Base-by-base conservation (phyloP, 2,797 vertebrate species). In the Malurus splendens region DNA sequence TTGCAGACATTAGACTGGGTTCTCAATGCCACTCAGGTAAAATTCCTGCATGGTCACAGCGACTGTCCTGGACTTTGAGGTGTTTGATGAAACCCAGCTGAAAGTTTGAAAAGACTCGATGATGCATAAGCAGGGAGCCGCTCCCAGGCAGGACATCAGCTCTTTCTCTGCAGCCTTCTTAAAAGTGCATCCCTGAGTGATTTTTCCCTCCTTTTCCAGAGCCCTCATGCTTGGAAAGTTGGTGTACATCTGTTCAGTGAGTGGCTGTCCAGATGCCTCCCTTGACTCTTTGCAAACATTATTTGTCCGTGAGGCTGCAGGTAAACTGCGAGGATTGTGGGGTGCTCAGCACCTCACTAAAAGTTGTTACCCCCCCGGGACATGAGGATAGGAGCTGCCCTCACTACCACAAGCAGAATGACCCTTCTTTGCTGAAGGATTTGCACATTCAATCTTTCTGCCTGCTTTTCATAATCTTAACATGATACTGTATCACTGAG, bases 211-310 rank as follows among this genome's bases (percentile, higher is more conserved):
- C 6, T 39, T 45, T 81, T 65, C 57, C 51, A 54, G 61, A 38
- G 36, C 18, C 32, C 14, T 52, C 28, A 16, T 8, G 17, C 4
- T 2, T 24, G 25, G 30, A 39, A 42, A 39, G 16, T 25, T 12
- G 7, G 16, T 45, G 28, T 28, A 10, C 8, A 23, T 71, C 41
- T 41, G 15, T 54, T 51, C 8, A 6, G 24, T 24, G 55, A 42
- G 50, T 11, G 18, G 17, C 10, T 44, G 16, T 32, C 32, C 30
- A 16, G 44, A 8, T 38, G 23, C 18, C 23, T 28, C 22, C 36
- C 39, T 71, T 1, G 0, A 39, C 10, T 1, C 0, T 20, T 51
- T 33, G 54, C 38, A 64, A 72, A 27, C 20, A 16, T 30, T 30
- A 2, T 30, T 56, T 68, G 32, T 57, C 52, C 72, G 27, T 54